Evolutionary conservation across 1,140 invertebrate species (phyloP).

Genomic region (Helicoverpa zea): DNA sequence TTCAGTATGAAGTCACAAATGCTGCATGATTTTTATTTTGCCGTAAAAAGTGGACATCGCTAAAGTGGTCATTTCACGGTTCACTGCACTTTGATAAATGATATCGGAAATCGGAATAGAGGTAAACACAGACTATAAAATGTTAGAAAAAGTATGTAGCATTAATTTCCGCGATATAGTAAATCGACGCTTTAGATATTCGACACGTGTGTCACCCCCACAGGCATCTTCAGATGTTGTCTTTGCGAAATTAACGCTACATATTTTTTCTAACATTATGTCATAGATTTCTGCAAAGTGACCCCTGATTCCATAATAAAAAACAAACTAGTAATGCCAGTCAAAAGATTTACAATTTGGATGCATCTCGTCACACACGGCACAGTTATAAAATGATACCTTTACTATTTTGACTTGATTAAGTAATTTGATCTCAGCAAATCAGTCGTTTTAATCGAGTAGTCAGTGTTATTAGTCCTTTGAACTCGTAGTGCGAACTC

Average conservation of each 20-base stretch:
- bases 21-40: not conserved
- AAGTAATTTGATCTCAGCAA: not conserved
- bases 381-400: no score
- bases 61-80: not conserved
- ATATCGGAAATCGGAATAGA: slow-evolving; percentile 8
- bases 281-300: not conserved
- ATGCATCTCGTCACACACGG: no score
- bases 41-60: not conserved
- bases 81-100: slow-evolving; percentile 24
- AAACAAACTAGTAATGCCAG: not conserved
- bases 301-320: no score
- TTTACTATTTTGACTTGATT: no score
- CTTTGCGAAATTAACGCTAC: no score
- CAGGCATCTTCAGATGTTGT: no score
- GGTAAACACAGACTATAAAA: not conserved
- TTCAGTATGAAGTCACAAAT: slow-evolving; percentile 2
- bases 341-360: no score
- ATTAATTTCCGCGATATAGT: no score
- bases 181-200: no score
- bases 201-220: no score
- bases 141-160: no score
- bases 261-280: not conserved
- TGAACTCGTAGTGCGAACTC: slow-evolving; percentile 48
- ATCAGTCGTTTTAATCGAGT: not conserved
- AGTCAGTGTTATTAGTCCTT: slow-evolving; percentile 16